Evolutionary conservation across 2,888 invertebrate species (phyloP), one percentile per base, ranked within the genome.

Genomic region (Drepanosiphum platanoidis): DNA sequence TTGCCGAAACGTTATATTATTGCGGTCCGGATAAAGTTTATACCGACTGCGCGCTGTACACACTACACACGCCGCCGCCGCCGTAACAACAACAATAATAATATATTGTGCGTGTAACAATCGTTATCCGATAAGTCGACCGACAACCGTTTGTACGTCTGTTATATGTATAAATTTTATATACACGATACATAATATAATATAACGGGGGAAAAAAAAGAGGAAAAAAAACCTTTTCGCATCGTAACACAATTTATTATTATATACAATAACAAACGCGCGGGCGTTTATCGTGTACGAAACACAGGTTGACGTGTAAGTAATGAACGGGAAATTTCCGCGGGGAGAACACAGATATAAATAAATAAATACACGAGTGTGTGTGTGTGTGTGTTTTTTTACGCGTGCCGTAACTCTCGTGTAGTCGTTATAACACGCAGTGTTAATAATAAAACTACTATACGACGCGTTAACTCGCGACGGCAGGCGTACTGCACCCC

Each of bases 301-400:
- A 42, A 72, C 70, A 70, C 42, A 72, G 72, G 72, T 46, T 72
- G 71, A 72, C 42, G 30, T 30, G 72, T 46, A 46, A 72, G 72
- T 72, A 72, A 72, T 42, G 72, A 46, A 36, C 30, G 39, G 42
- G 27, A 42, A 72, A 72, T 72, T 36, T 72, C 30, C 42, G 30
- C 71, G 13, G 42, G 39, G 27, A 30, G n/a, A 61, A 27, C 5
- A 61, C 22, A 52, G 1, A 1, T 61, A 9, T 61, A 61, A 9
- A 22, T 61, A 61, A 8, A 61, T 27, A 22, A 11, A 7, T 61
- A 61, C 27, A 27, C 0, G 9, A n/a, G 22, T 27, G 27, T 4
- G n/a, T 22, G n/a, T 7, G 27, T 27, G 9, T 42, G 42, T 42
- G 42, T 42, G 42, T 42, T 7, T 42, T 9, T 42, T 7, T 27